Base-by-base conservation (phyloP, 2,797 vertebrate genomes). In the Bradypodion ventrale region DNA sequence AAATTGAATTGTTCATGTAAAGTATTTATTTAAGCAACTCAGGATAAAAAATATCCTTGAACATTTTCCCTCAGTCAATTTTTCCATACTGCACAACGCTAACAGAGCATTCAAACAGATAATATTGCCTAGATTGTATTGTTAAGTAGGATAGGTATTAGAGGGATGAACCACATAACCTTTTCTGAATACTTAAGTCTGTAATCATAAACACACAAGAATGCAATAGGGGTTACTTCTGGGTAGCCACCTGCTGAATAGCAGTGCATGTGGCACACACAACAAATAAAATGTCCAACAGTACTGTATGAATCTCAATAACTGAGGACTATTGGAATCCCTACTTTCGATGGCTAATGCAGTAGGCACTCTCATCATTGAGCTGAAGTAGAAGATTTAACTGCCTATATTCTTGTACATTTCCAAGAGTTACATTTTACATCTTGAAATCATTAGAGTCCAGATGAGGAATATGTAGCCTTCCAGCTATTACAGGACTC, bases 361-460 rank as follows among this genome's bases (percentile, higher is more conserved):
- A 56, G 52, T 19, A 56, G 52, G 2, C 15, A 15, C 12, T 21
- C 52, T 56, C 52, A 35, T 9, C 27, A 78, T 49, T 12, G 35
- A 63, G 29, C 25, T 73, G 59, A 84, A 68, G 56, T 15, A 15
- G 62, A 68, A 68, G n/a, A 69, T 82, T 84, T 83, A 79, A 29
- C 29, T 0, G 0, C 46, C 86, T 86, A 80, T 91, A 89, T 65
- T 93, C 80, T 90, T 90, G 52, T 87, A 90, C 68, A 77, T 82
- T 40, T 52, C 42, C 87, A 88, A 76, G 85, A 70, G 60, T 74
- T 63, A 65, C 37, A 65, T 70, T 89, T 91, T 75, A 80, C 59
- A 84, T 83, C 56, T 80, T n/a, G 46, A 84, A 7, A 25, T 73
- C 56, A 84, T 83, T 80, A 85, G 86, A 88, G 52, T 88, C 37